Evolutionary conservation across 2,797 vertebrate species (phyloP).

Genomic region (Pangasius krempfi): DNA sequence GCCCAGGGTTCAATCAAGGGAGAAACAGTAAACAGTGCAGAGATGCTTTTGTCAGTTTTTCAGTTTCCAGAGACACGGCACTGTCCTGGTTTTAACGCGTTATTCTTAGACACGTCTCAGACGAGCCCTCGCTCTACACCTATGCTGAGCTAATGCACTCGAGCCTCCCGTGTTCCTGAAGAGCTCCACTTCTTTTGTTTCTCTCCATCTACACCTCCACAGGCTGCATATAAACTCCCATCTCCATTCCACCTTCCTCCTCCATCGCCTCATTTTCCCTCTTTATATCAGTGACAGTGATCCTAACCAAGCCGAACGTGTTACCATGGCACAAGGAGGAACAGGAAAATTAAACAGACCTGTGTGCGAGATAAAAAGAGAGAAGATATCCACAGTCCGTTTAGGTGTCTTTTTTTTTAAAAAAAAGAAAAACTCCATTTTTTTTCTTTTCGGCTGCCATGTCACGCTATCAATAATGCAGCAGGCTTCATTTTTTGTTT

Average conservation of each 20-base stretch:
- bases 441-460: conserved; percentile 51
- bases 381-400: conserved; percentile 41
- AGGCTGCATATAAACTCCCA: neutral
- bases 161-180: conserved; percentile 16
- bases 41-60: neutral
- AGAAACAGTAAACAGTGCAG: neutral
- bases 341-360: conserved; percentile 69
- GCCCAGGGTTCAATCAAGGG: neutral
- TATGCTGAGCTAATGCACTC: conserved; percentile 28
- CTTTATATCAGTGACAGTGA: conserved; percentile 59
- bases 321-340: conserved; percentile 64
- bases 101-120: neutral
- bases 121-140: neutral
- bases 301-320: conserved; percentile 66
- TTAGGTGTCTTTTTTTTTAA: conserved; percentile 44
- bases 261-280: conserved; percentile 31
- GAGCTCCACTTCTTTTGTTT: conserved; percentile 23
- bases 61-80: neutral
- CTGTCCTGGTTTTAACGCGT: neutral
- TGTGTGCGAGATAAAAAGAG: conserved; percentile 40
- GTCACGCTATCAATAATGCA: conserved; percentile 63
- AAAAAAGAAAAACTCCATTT: conserved; percentile 44
- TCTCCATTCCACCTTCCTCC: conserved; percentile 29
- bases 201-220: conserved; percentile 22
- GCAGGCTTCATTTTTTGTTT: conserved; percentile 42